Percentiles rank a stretch among this genome's conserved stretches.
These are phyloP conservation scores for Harlomillsia oculata DNA, from an alignment of 1,140 invertebrate genomes.

Conservation along the genomic window DNA sequence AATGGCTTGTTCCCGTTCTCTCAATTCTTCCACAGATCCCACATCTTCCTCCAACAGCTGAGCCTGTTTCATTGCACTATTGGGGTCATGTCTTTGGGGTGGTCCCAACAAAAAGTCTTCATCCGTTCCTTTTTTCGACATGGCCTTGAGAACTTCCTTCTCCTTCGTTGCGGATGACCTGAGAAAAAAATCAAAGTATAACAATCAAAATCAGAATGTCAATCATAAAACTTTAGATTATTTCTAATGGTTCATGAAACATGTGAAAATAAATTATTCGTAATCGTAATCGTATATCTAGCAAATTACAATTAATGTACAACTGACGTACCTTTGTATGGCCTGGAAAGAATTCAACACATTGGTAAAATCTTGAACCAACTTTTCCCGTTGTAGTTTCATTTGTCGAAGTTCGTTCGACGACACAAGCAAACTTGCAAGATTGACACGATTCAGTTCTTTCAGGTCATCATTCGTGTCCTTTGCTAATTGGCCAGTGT, in stretches of 20 bases:
- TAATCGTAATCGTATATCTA: background rate
- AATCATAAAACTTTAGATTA: background rate
- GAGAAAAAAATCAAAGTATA: background rate
- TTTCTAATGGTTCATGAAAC: too few species aligned
- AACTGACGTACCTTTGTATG: slow-evolving; percentile 40
- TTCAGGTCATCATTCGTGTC: slow-evolving; percentile 82
- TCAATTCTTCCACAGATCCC: slow-evolving; percentile 18
- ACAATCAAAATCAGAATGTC: background rate
- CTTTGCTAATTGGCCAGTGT: slow-evolving; percentile 88
- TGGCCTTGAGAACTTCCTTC: slow-evolving; percentile 57
- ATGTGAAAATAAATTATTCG: background rate
- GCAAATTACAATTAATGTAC: background rate
- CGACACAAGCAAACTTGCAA: background rate
- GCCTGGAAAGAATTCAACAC: slow-evolving; percentile 77
- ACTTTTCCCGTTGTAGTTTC: slow-evolving; percentile 80
- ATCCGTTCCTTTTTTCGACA: background rate
- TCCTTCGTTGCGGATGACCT: slow-evolving; percentile 70
- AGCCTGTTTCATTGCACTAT: background rate
- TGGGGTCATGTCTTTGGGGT: too few species aligned
- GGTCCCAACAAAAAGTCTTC: background rate
- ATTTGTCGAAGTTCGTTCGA: slow-evolving; percentile 65
- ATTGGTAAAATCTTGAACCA: slow-evolving; percentile 86
- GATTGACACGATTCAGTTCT: slow-evolving; percentile 54
- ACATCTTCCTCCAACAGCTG: slow-evolving; percentile 23
- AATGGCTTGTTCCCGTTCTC: slow-evolving; percentile 52